A percentile compares a stretch with the other conserved stretches of the same genome.
Conservation (phyloP, 37 sponge, comb jelly and placozoan species). For the Chondrosia reniformis region DNA sequence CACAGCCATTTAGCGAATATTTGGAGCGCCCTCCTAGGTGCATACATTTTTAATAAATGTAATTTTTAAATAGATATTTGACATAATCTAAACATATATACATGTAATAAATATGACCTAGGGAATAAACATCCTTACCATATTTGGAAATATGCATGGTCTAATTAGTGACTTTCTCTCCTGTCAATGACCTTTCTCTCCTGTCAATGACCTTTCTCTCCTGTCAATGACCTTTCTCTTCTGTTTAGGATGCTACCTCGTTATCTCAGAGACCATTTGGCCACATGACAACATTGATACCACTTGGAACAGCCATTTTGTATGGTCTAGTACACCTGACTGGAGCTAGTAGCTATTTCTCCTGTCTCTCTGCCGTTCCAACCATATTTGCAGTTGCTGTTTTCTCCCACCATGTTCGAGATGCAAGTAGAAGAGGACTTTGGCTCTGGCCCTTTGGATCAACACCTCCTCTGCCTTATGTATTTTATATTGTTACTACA, state of each 20-base stretch:
- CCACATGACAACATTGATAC: constrained; percentile 47
- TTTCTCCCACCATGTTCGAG: constrained; percentile 54
- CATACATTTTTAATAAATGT: too few relatives aligned
- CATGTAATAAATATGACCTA: too few relatives aligned
- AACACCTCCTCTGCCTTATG: constrained; percentile 42
- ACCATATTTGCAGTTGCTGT: constrained; percentile 30
- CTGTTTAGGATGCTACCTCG: constrained; percentile 38
- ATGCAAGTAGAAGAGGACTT: constrained; percentile 48
- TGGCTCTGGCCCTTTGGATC: constrained; percentile 48
- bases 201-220: too few relatives aligned
- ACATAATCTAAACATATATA: too few relatives aligned
- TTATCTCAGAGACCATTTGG: constrained; percentile 47
- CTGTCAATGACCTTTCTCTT: too few relatives aligned
- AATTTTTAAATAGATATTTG: too few relatives aligned
- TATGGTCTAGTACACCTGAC: constrained; percentile 2
- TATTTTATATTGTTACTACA: constrained; percentile 8
- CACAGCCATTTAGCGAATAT: too few relatives aligned
- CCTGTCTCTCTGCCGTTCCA: constrained; percentile 1
- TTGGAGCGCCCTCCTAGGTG: too few relatives aligned
- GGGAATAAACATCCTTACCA: too few relatives aligned
- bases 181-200: too few relatives aligned
- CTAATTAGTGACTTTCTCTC: too few relatives aligned
- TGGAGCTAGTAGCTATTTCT: background rate
- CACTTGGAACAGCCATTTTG: constrained; percentile 8
- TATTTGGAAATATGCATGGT: too few relatives aligned